A percentile compares a stretch with the other conserved stretches of the same genome.
phyloP scores from a whole-genome alignment of 2,888 invertebrate genomes.

The Luperina testacea region DNA sequence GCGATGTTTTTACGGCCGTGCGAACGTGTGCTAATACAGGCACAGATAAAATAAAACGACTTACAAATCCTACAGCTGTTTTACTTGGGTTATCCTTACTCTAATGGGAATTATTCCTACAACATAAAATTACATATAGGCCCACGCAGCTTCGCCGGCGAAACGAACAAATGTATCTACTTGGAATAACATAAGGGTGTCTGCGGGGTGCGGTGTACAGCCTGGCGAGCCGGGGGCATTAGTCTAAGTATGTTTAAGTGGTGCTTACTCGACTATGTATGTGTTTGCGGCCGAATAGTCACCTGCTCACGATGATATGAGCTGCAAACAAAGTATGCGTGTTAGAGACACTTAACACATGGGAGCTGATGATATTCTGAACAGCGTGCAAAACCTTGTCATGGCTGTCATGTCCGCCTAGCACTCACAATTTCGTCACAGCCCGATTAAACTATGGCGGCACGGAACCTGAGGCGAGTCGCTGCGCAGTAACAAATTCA shows the following conservation, averaged over 20 bases:
- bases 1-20: background rate
- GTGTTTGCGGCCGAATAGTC: constrained; percentile 86
- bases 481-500: background rate
- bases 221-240: constrained; percentile 70
- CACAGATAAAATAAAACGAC: constrained; percentile 75
- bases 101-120: constrained; percentile 86
- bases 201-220: constrained; percentile 56
- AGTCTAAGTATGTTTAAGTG: constrained; percentile 83
- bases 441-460: background rate
- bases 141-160: constrained; percentile 71
- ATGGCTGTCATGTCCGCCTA: background rate
- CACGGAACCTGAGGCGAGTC: background rate
- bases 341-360: constrained; percentile 29
- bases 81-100: constrained; percentile 82
- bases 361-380: constrained; percentile 8
- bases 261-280: constrained; percentile 85
- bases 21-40: constrained; percentile 58
- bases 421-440: background rate
- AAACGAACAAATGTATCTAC: constrained; percentile 56
- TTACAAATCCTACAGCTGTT: constrained; percentile 79
- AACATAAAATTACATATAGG: constrained; percentile 83
- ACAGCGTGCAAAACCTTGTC: background rate
- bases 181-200: constrained; percentile 46
- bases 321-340: constrained; percentile 75
- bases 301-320: constrained; percentile 90